Conservation (phyloP, 2,113 vertebrate species). For the Rhinolophus ferrumequinum region DNA sequence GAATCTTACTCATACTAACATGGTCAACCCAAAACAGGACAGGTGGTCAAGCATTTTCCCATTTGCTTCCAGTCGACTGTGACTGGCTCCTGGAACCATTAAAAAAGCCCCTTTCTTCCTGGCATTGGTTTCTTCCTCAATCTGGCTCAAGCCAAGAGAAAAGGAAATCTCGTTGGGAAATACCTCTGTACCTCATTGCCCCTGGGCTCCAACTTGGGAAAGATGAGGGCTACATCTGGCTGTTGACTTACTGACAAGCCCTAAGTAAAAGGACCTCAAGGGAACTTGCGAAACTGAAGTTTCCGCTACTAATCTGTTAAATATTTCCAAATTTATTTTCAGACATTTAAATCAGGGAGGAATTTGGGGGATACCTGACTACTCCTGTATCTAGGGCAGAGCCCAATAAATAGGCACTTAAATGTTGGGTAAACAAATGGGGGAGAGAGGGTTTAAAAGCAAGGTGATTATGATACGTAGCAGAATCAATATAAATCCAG, state of each 20-base stretch:
- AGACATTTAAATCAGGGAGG: not conserved
- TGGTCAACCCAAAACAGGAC: not conserved
- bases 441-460: not conserved
- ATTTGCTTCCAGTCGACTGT: not conserved
- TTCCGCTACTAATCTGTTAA: not conserved
- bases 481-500: not conserved
- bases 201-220: not conserved
- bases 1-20: not conserved
- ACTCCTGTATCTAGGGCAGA: not conserved
- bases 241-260: not conserved
- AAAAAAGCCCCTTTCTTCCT: not conserved
- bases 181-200: not conserved
- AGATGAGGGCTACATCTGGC: not conserved
- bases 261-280: not conserved
- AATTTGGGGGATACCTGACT: not conserved
- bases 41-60: not conserved
- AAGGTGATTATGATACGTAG: not conserved
- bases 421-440: not conserved
- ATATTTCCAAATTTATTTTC: not conserved
- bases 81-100: not conserved
- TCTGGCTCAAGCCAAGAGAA: not conserved
- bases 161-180: not conserved
- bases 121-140: not conserved
- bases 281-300: not conserved
- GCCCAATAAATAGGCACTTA: not conserved